phyloP scores from a whole-genome alignment of 2,797 vertebrate species.

The Cichlasoma orientale region DNA sequence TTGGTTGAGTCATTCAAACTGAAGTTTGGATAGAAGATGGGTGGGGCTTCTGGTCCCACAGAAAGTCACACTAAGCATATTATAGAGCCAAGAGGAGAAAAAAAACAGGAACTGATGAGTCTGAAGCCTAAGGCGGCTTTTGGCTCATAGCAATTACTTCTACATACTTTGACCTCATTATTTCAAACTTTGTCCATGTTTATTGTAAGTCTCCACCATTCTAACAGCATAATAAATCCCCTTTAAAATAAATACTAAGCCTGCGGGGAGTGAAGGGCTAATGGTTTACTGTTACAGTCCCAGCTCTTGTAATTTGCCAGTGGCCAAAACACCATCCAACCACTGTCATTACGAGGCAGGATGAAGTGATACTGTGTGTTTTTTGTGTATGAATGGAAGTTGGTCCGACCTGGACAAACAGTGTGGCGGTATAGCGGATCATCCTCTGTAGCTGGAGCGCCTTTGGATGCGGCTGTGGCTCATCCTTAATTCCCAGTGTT shows the following conservation, averaged over 20 bases:
- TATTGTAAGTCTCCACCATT: not conserved
- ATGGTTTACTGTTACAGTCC: no score
- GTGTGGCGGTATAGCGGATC: slow-evolving; percentile 93
- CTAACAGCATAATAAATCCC: no score
- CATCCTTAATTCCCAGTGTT: slow-evolving; percentile 88
- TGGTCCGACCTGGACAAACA: slow-evolving; percentile 92
- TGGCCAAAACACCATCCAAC: not conserved
- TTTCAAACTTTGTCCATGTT: not conserved
- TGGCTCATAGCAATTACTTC: not conserved
- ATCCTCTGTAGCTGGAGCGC: slow-evolving; percentile 92
- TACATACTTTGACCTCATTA: not conserved
- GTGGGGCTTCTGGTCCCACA: not conserved
- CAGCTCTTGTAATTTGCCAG: no score
- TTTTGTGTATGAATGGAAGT: not conserved
- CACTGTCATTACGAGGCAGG: not conserved
- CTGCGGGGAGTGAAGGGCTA: no score
- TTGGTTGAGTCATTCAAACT: not conserved
- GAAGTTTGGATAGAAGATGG: not conserved
- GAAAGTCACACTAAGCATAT: not conserved
- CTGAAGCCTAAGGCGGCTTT: not conserved
- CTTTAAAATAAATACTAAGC: no score
- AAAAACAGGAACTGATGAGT: not conserved
- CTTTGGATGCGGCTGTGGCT: slow-evolving; percentile 89
- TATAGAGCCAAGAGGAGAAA: not conserved
- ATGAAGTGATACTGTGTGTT: not conserved